Conservation (phyloP, 2,113 vertebrate species). For the Probosciger aterrimus region DNA sequence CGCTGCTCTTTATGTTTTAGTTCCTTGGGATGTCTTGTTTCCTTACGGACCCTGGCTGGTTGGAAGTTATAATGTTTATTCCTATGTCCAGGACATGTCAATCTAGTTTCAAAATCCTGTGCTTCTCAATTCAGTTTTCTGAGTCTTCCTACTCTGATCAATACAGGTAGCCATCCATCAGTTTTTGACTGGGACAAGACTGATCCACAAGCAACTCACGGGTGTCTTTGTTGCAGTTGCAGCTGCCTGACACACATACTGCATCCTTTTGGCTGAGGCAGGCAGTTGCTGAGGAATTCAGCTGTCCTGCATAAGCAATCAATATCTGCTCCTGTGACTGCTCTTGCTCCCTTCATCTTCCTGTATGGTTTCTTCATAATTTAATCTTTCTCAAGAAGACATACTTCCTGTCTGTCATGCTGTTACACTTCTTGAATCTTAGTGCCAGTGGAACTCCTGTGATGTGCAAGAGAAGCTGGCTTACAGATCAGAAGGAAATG, state of each 20-base stretch:
- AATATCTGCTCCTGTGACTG: neutral
- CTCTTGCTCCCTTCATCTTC: neutral
- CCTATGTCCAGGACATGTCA: neutral
- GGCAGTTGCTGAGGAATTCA: neutral
- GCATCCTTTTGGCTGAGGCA: neutral
- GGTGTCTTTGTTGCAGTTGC: neutral
- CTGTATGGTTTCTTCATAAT: neutral
- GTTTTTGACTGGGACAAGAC: neutral
- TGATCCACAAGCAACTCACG: neutral
- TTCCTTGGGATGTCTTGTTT: neutral
- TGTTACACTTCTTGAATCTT: neutral
- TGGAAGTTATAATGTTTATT: neutral
- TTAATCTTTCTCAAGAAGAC: neutral
- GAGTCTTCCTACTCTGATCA: neutral
- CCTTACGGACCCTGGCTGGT: neutral
- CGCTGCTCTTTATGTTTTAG: neutral
- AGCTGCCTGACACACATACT: neutral
- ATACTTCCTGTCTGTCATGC: neutral
- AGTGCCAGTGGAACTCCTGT: neutral
- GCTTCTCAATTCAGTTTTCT: neutral
- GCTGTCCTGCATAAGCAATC: neutral
- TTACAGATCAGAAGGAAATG: conserved; percentile 8
- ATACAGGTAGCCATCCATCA: neutral
- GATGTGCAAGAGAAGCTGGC: neutral
- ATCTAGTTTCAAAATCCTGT: neutral